Conservation (phyloP, 2,888 invertebrate species). For the Ommatoiulus sabulosus region DNA sequence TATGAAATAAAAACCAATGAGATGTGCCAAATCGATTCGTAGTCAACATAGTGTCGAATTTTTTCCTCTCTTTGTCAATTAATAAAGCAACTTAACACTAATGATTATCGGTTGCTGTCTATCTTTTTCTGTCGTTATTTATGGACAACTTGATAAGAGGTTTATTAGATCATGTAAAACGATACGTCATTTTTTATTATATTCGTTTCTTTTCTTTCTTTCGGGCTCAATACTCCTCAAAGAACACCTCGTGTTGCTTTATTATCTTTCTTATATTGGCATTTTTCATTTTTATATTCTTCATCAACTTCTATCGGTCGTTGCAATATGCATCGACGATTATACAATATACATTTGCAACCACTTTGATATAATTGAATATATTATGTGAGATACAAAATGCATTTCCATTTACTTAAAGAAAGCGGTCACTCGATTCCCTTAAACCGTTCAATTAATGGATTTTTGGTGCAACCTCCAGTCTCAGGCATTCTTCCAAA, state of each 20-base stretch:
- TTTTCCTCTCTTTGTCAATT: neutral
- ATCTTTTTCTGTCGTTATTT: neutral
- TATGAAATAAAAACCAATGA: conserved; percentile 4
- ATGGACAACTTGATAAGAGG: conserved; percentile 39
- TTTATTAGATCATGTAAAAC: conserved; percentile 36
- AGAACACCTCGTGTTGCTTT: neutral
- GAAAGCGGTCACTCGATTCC: neutral
- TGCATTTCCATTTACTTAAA: conserved; percentile 8
- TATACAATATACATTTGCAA: conserved; percentile 18
- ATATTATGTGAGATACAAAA: conserved; percentile 8
- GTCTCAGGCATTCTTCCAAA: neutral
- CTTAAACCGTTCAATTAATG: neutral
- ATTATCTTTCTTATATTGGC: conserved; percentile 24
- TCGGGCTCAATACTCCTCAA: neutral
- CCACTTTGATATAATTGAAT: conserved; percentile 36
- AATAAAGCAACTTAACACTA: conserved; percentile 39
- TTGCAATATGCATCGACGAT: conserved; percentile 18
- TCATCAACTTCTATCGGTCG: neutral
- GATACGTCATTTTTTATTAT: conserved; percentile 20
- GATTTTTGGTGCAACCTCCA: neutral
- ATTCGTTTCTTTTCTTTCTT: neutral
- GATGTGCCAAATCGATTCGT: conserved; percentile 3
- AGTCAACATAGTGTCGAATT: neutral
- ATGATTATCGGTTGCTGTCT: conserved; percentile 12
- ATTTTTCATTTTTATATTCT: neutral